These are phyloP conservation scores for Orgyia antiqua DNA, from an alignment of 2,888 invertebrate species.

Conservation along the genomic window DNA sequence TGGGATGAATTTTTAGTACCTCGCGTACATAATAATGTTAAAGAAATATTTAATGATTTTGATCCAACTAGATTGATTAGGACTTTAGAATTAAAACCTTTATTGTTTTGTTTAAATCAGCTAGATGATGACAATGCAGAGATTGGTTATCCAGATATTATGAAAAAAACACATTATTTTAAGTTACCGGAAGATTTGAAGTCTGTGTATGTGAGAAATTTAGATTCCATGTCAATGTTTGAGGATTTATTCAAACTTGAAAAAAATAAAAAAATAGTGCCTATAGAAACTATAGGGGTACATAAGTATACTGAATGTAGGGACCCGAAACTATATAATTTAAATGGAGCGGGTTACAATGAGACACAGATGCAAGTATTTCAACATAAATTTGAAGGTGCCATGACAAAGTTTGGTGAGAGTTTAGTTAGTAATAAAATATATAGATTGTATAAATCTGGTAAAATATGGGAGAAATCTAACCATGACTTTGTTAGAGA, in stretches of 20 bases:
- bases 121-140: constrained; percentile 64
- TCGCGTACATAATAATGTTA: constrained; percentile 73
- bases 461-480: constrained; percentile 68
- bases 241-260: constrained; percentile 59
- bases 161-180: constrained; percentile 68
- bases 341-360: constrained; percentile 54
- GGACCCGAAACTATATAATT: constrained; percentile 51
- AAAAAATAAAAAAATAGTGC: constrained; percentile 39
- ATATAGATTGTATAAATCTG: constrained; percentile 63
- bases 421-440: constrained; percentile 65
- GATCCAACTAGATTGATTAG: constrained; percentile 59
- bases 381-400: constrained; percentile 71
- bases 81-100: constrained; percentile 47
- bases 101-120: constrained; percentile 67
- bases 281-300: constrained; percentile 52
- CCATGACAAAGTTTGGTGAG: constrained; percentile 70
- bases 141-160: constrained; percentile 57
- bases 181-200: constrained; percentile 44
- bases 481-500: constrained; percentile 57
- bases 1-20: constrained; percentile 84
- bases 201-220: constrained; percentile 52
- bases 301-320: constrained; percentile 72
- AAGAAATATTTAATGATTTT: constrained; percentile 72
- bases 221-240: constrained; percentile 63
- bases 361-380: constrained; percentile 67